phyloP scores from a whole-genome alignment of 2,888 invertebrate species.

The Melanostoma mellinum region DNA sequence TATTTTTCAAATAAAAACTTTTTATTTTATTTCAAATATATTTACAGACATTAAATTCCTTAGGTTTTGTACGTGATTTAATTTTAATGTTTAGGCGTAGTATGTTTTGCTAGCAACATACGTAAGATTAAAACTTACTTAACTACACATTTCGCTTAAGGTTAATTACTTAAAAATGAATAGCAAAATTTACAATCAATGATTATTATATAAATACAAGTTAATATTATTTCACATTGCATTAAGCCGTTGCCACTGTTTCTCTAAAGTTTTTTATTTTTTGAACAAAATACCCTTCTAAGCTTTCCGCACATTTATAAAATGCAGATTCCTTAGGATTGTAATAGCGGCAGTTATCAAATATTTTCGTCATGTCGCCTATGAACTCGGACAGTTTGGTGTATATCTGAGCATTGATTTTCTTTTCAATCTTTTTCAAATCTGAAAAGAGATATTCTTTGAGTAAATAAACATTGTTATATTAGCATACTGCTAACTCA shows the following conservation, averaged over 20 bases:
- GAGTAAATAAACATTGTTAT: background rate
- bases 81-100: slow-evolving; percentile 13
- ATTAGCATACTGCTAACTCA: slow-evolving; percentile 82
- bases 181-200: slow-evolving; percentile 47
- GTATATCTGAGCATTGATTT: slow-evolving; percentile 92
- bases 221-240: slow-evolving; percentile 31
- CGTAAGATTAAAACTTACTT: slow-evolving; percentile 34
- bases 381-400: slow-evolving; percentile 96
- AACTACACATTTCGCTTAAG: slow-evolving; percentile 62
- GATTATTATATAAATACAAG: slow-evolving; percentile 6
- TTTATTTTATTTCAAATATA: slow-evolving; percentile 15
- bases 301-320: slow-evolving; percentile 96
- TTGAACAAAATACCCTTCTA: slow-evolving; percentile 97
- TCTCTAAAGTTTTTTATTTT: slow-evolving; percentile 94
- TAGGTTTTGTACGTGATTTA: slow-evolving; percentile 27
- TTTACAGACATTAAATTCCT: slow-evolving; percentile 13
- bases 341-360: slow-evolving; percentile 99
- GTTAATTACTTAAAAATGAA: slow-evolving; percentile 50
- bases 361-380: slow-evolving; percentile 98
- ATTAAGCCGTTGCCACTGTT: slow-evolving; percentile 83
- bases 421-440: slow-evolving; percentile 94
- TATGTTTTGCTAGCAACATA: slow-evolving; percentile 21
- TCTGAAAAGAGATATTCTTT: slow-evolving; percentile 84
- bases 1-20: slow-evolving; percentile 3
- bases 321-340: slow-evolving; percentile 97